A percentile compares a stretch with the other conserved stretches of the same genome.
These are phyloP conservation scores for Cyclargus thomasi DNA, from an alignment of 1,140 invertebrate genomes.

Conservation along the genomic window DNA sequence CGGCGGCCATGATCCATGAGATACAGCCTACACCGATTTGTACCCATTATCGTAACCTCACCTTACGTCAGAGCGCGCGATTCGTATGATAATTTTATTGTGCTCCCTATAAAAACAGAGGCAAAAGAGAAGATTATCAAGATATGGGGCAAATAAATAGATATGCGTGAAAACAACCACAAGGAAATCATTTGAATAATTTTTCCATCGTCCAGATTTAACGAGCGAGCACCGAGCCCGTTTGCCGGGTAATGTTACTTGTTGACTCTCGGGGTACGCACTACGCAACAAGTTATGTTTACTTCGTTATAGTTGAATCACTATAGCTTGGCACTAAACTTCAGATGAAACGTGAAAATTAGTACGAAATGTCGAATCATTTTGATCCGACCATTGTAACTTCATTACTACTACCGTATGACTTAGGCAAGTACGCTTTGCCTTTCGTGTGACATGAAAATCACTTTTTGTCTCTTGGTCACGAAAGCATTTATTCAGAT, in stretches of 20 bases:
- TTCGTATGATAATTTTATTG: slow-evolving; percentile 67
- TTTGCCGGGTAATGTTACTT: slow-evolving; percentile 38
- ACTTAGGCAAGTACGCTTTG: too few species aligned
- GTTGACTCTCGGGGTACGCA: slow-evolving; percentile 20
- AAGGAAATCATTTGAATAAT: slow-evolving; percentile 60
- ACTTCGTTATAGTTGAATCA: too few species aligned
- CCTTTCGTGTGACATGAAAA: too few species aligned
- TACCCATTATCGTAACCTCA: slow-evolving; percentile 9
- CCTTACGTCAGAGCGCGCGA: slow-evolving; percentile 22
- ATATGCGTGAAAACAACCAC: slow-evolving; percentile 39
- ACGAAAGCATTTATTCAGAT: too few species aligned
- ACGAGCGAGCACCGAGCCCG: slow-evolving; percentile 32
- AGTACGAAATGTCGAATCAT: too few species aligned
- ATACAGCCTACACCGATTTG: neutral
- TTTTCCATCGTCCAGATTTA: slow-evolving; percentile 44
- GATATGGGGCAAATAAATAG: slow-evolving; percentile 29
- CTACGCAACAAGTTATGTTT: neutral
- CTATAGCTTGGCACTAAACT: too few species aligned
- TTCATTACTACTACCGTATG: too few species aligned
- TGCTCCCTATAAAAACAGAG: slow-evolving; percentile 51
- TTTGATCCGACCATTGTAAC: too few species aligned
- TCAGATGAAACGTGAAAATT: too few species aligned
- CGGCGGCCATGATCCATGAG: neutral
- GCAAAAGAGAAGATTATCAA: slow-evolving; percentile 59
- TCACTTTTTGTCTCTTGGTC: too few species aligned